Conservation (phyloP, 2,888 invertebrate genomes). For the Pammene aurita region DNA sequence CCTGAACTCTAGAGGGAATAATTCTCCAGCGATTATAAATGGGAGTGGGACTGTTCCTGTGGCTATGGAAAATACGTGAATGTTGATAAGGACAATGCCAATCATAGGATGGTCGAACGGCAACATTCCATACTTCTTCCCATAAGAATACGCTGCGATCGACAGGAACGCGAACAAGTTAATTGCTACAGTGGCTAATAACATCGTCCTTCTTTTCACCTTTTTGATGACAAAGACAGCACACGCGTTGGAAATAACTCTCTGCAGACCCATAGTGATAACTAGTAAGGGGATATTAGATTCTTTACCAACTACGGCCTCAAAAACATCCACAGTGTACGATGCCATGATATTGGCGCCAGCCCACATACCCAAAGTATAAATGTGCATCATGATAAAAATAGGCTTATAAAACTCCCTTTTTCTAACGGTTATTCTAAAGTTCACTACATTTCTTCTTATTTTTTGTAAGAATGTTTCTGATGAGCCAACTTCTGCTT, state of each 20-base stretch:
- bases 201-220: constrained; percentile 58
- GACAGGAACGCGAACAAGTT: constrained; percentile 53
- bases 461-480: constrained; percentile 45
- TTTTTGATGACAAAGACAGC: constrained; percentile 60
- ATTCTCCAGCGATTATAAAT: constrained; percentile 88
- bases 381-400: constrained; percentile 63
- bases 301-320: constrained; percentile 55
- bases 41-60: constrained; percentile 84
- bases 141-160: constrained; percentile 58
- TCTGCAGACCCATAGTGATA: constrained; percentile 57
- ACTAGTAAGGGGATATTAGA: constrained; percentile 54
- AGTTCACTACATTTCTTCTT: constrained; percentile 46
- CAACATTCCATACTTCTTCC: constrained; percentile 50
- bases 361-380: constrained; percentile 60
- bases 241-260: constrained; percentile 56
- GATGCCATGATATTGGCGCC: constrained; percentile 61
- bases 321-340: constrained; percentile 58
- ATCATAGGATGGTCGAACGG: constrained; percentile 59
- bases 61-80: constrained; percentile 79
- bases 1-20: constrained; percentile 84
- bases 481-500: constrained; percentile 47
- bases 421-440: constrained; percentile 51
- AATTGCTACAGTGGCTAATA: constrained; percentile 54
- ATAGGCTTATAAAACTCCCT: constrained; percentile 66
- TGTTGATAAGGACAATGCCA: constrained; percentile 55